Evolutionary conservation across 64 coral and sea anemone genomes (phyloP), one percentile per base, ranked within the genome.

Genomic region (Montipora efflorescens): DNA sequence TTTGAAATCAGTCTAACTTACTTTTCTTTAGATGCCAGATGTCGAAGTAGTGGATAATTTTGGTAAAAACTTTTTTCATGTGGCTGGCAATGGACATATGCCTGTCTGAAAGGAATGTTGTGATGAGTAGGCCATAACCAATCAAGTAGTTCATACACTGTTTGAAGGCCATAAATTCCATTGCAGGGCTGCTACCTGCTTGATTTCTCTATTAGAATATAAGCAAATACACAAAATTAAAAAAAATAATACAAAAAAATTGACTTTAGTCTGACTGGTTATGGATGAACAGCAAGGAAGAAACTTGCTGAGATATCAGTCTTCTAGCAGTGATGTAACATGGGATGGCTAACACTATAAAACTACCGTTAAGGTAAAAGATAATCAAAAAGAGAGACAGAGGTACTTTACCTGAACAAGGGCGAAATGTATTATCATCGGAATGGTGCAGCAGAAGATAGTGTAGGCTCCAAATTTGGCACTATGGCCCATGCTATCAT

Each of bases 1-100:
- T 67, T 67, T 67, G 64, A 67, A 67, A 67, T 67, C 15, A 67
- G 18, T 67, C 6, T 67, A 67, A 19, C 81, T 66, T 84, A 84
- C 81, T 87, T 87, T 87, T 87, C 47, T 87, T 87, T 47, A 87
- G 66, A 72, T 87, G 83, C 83, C 83, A 87, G 43, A 87, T 49
- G 67, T 87, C 83, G 15, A 87, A 87, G 48, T 87, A 87, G 67
- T 87, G 83, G 13, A 14, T 87, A 21, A 87, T 87, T 46, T 18
- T 75, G 46, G 66, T 53, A 16, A 88, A 19, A 20, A 49, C 12
- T 49, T 70, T 72, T 2, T 48, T 87, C 83, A 87, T 87, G 61
- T 87, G 64, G 64, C 19, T 71, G 62, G 83, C 59, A 51, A 87
- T 87, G 21, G 83, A 68, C 45, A 69, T 48, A 68, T 87, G 83